Evolutionary conservation across 2,113 vertebrate genomes (phyloP).

Genomic region (Cepphus grylle): DNA sequence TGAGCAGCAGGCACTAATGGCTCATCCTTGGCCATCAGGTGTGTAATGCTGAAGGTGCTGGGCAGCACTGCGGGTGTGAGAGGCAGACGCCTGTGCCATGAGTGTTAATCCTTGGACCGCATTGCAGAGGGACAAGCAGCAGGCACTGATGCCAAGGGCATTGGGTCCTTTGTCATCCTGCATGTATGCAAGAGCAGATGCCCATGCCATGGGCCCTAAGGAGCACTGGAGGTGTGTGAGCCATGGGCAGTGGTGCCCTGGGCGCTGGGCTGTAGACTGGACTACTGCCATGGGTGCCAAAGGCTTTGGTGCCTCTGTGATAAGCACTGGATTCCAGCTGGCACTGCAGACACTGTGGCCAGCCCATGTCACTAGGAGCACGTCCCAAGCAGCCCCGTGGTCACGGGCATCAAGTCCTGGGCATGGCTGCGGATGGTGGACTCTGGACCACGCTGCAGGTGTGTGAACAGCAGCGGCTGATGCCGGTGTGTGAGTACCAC

Average conservation of each 20-base stretch:
- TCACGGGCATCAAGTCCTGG: background rate
- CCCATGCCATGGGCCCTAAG: fast-evolving
- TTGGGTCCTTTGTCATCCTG: background rate
- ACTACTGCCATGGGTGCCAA: fast-evolving
- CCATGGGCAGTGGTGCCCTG: background rate
- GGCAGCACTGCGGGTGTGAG: background rate
- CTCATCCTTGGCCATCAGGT: background rate
- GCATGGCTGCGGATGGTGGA: fast-evolving
- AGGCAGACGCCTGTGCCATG: background rate
- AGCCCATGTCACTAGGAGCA: fast-evolving
- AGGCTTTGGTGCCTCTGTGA: background rate
- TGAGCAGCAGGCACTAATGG: background rate
- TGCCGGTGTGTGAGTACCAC: background rate
- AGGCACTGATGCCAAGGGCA: background rate
- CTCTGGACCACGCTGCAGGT: background rate
- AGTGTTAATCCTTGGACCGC: fast-evolving
- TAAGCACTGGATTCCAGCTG: background rate
- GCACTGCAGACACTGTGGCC: background rate
- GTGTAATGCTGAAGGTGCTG: fast-evolving
- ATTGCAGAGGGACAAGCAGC: background rate
- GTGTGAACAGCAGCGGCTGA: fast-evolving
- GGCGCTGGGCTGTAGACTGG: background rate
- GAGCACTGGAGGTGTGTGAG: background rate
- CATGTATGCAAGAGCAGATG: background rate
- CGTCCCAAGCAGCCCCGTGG: background rate